These are phyloP conservation scores for Hydrozoanthus tunicans DNA, from an alignment of 64 coral and sea anemone genomes.

Conservation along the genomic window DNA sequence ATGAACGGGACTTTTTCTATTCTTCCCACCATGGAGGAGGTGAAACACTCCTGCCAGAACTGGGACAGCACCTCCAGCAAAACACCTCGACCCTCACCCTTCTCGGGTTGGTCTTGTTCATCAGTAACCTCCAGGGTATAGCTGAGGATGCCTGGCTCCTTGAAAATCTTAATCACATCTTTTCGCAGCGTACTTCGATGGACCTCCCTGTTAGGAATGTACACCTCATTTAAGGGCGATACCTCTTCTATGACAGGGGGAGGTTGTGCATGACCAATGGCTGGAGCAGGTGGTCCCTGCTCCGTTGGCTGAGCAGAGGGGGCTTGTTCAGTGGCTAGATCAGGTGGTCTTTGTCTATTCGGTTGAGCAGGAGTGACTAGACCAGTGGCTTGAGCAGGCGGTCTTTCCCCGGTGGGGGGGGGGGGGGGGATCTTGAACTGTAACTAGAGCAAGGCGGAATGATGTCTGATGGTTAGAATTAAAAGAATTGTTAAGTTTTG, in stretches of 20 bases:
- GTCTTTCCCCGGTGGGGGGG: neutral
- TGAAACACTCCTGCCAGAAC: constrained; percentile 21
- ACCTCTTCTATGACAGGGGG: neutral
- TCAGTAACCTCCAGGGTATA: neutral
- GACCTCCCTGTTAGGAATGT: neutral
- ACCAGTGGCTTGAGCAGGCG: constrained; percentile 12
- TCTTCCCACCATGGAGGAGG: constrained; percentile 40
- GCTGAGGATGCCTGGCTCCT: neutral
- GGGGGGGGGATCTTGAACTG: neutral
- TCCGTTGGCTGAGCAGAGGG: neutral
- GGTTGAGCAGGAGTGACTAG: neutral
- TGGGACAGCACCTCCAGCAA: constrained; percentile 4
- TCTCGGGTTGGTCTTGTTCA: constrained; percentile 18
- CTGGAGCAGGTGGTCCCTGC: neutral
- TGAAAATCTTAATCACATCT: constrained; percentile 40
- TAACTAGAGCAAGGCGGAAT: neutral
- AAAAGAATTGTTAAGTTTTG: neutral
- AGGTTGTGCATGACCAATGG: neutral
- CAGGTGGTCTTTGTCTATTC: neutral
- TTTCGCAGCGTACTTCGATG: constrained; percentile 9
- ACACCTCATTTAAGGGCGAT: neutral
- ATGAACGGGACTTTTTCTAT: constrained; percentile 47
- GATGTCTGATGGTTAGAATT: neutral
- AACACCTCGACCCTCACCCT: constrained; percentile 28
- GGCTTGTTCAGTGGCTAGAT: constrained; percentile 1